Percentiles rank a stretch among this genome's conserved stretches.
Evolutionary conservation across 2,797 vertebrate genomes (phyloP).

Genomic region (Acropternis orthonyx): DNA sequence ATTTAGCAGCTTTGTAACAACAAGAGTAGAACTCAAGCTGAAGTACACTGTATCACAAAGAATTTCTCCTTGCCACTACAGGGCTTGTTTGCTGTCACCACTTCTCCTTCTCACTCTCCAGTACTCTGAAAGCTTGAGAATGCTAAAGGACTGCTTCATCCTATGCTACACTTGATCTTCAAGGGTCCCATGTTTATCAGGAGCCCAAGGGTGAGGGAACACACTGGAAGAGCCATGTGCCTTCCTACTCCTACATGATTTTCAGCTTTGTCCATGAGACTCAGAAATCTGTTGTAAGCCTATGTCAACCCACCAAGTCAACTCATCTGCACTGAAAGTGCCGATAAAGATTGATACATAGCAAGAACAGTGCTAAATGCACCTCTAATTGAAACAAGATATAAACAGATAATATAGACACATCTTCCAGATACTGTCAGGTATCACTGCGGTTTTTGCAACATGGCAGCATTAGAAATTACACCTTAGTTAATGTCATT

Average conservation of each 20-base stretch:
- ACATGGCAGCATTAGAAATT: not conserved
- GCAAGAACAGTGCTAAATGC: constrained; percentile 41
- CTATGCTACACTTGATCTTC: not conserved
- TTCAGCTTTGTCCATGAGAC: not conserved
- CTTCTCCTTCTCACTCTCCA: not conserved
- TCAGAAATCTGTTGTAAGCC: not conserved
- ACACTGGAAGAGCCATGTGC: not conserved
- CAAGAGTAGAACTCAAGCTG: not conserved
- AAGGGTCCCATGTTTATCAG: not conserved
- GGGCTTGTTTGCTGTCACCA: not conserved
- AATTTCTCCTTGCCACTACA: not conserved
- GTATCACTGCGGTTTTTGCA: not conserved
- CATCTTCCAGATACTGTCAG: not conserved
- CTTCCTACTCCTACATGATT: not conserved
- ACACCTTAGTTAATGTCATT: not conserved
- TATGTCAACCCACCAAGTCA: not conserved
- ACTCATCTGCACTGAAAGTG: not conserved
- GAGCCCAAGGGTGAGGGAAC: not conserved
- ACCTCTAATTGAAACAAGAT: constrained; percentile 74
- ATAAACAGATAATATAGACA: constrained; percentile 69
- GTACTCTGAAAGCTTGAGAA: not conserved
- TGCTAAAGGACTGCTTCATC: not conserved
- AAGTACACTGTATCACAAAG: not conserved
- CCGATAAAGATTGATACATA: not conserved
- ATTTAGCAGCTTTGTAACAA: not conserved